These are phyloP conservation scores for Caenorhabditis sp. DNA, from an alignment of 2,888 invertebrate genomes.

Conservation along the genomic window DNA sequence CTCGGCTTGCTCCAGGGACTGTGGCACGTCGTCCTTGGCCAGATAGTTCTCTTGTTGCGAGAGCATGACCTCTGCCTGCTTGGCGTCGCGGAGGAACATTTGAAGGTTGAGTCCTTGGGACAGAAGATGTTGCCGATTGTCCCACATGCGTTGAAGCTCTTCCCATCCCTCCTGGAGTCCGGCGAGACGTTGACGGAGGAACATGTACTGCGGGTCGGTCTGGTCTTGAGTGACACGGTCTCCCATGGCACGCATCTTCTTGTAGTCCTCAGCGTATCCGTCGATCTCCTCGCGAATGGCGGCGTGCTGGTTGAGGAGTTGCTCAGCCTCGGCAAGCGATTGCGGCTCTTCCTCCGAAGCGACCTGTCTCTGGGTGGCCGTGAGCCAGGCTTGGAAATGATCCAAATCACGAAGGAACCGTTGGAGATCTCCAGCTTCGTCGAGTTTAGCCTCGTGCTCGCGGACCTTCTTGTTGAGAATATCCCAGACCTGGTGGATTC, in stretches of 20 bases:
- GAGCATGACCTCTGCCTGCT: conserved; percentile 93
- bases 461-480: conserved; percentile 95
- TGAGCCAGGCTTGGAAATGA: conserved; percentile 96
- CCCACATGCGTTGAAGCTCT: conserved; percentile 99
- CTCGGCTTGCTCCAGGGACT: conserved; percentile 92
- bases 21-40: conserved; percentile 89
- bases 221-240: conserved; percentile 90
- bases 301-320: conserved; percentile 95
- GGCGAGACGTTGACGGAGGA: conserved; percentile 94
- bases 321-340: conserved; percentile 95
- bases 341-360: conserved; percentile 96
- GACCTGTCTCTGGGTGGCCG: conserved; percentile 98
- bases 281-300: conserved; percentile 99
- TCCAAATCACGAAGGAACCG: conserved; percentile 97
- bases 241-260: conserved; percentile 99
- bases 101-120: conserved; percentile 92
- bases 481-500: conserved; percentile 93
- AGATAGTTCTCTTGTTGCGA: conserved; percentile 98
- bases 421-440: conserved; percentile 98
- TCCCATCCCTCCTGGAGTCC: conserved; percentile 99
- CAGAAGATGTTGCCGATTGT: conserved; percentile 93
- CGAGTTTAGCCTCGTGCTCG: conserved; percentile 96
- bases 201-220: conserved; percentile 99
- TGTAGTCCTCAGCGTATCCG: conserved; percentile 94
- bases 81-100: conserved; percentile 94